Base-by-base conservation (phyloP, 2,888 invertebrate genomes). In the Hirtodrosophila histrioides region DNA sequence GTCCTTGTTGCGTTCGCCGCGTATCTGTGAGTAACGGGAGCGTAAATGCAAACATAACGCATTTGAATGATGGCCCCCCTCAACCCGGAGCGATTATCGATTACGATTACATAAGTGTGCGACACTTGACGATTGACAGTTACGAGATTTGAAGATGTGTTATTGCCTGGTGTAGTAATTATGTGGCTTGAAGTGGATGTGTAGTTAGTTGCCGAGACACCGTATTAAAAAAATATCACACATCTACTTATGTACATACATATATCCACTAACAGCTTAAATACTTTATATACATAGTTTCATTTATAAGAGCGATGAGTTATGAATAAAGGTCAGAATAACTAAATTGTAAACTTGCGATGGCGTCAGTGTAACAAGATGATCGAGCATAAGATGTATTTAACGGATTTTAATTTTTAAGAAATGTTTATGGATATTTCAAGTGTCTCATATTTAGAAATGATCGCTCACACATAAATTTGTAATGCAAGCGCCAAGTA, bases 1-100 rank as follows among this genome's bases (percentile, higher is more conserved):
- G 91, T 94, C 96, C 93, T 94, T 95, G 93, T 94, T 94, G 92
- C 94, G 94, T 83, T 93, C 93, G 90, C 90, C 89, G 56, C 89
- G 90, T 74, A 90, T 83, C 89, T 89, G 85, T 80, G 84, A 72
- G 83, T 67, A 55, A 78, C 74, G 58, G 70, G 45, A 80, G 81
- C 79, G 56, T 66, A 71, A 17, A 71, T 75, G 77, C 73, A 76
- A 40, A 62, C 73, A 56, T 76, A 66, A 72, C 44, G 43, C 73
- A 71, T 76, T 76, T 54, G 29, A 46, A 54, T 58, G 24, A 40
- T 58, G 12, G 5, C 12, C 11, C 46, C 43, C 69, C 29, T 11
- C 27, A 43, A 39, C 50, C 58, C 71, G 53, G 6, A 66, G 29
- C 48, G 55, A 65, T 60, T 60, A 75, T 44, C 57, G 50, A 39